Evolutionary conservation across 2,113 vertebrate species (phyloP), one percentile per base, ranked within the genome.

Genomic region (Stigmatopora argus): DNA sequence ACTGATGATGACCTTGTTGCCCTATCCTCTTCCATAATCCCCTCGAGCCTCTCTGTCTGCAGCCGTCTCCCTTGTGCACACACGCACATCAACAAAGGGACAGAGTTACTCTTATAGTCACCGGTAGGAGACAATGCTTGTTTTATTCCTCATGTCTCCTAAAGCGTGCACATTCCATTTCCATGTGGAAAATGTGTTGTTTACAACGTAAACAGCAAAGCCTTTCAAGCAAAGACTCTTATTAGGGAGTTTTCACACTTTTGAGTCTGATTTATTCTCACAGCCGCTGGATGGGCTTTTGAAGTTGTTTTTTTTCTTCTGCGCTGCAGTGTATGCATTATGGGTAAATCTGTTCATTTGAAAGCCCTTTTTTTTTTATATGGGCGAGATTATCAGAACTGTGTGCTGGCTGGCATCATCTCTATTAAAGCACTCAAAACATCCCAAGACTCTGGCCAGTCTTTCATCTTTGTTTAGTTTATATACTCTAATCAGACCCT

Each of bases 31-130:
- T 84, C 78, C 55, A 69, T 89, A 87, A 88, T 88, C 88, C 88
- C 82, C 82, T 57, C 85, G 86, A 89, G 89, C 85, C 88, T 70
- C 78, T 78, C 81, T 87, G 89, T 89, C 87, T 89, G 82, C 83
- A 78, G 80, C 78, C 83, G 72, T 81, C 83, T 78, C 75, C 73
- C 86, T 81, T 82, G 63, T 64, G 35, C 85, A 86, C 83, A 84
- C 82, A 77, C 79, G 48, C 79, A 80, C 65, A 71, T 77, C 78
- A 74, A 74, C 78, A 86, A 75, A 86, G 67, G 79, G 82, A 82
- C 77, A 76, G 73, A 66, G 76, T 13, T 5, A 44, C 78, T 70
- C 81, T 84, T 80, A 70, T 74, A 12, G 73, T 67, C 62, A 0
- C 34, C 63, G 66, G 65, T 63, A 73, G 64, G 78, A 80, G 72